Base-by-base conservation (phyloP, 2,797 vertebrate species). In the Balearica regulorum region DNA sequence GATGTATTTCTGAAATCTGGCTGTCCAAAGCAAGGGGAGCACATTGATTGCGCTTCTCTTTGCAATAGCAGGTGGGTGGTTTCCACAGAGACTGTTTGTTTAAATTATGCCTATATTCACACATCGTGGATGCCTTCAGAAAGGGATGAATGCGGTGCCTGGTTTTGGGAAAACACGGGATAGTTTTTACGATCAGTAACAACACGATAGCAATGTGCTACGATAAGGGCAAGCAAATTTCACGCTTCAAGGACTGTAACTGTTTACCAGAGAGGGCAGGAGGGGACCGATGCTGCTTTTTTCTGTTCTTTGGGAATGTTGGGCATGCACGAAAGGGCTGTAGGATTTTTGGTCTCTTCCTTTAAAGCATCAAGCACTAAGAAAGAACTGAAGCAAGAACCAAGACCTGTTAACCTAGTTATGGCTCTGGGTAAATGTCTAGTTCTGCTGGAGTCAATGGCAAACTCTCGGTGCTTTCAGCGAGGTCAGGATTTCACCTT, bases 401-500 rank as follows among this genome's bases (percentile, higher is more conserved):
- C 61, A 5, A 35, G 84, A 35, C n/a, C 48, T n/a, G 80, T 77
- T 77, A 85, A 11, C 49, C 41, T 22, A 44, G 37, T 81, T 49
- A 6, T 55, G 82, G 83, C 86, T 91, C 68, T 31, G 75, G 76
- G 16, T 55, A 68, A 94, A 88, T 7, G 6, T 62, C 86, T 57
- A 1, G 73, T 87, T 87, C 91, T 39, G 68, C 78, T 64, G 86
- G 81, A 87, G 71, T 73, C 89, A 31, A 4, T 48, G 85, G 89
- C 91, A 90, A 72, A 66, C 61, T 54, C 89, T 11, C 70, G 3
- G 44, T 0, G 25, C 86, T 90, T 57, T 46, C 92, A 73, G 81
- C 29, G 33, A 83, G 95, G 94, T 94, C 93, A 83, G 53, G 72
- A 29, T 75, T 93, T 94, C 92, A 87, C 90, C 92, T 95, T 83